Base-by-base conservation (phyloP, 30 jellyfish, hydroid and myxozoan species). In the Sanderia malayensis region DNA sequence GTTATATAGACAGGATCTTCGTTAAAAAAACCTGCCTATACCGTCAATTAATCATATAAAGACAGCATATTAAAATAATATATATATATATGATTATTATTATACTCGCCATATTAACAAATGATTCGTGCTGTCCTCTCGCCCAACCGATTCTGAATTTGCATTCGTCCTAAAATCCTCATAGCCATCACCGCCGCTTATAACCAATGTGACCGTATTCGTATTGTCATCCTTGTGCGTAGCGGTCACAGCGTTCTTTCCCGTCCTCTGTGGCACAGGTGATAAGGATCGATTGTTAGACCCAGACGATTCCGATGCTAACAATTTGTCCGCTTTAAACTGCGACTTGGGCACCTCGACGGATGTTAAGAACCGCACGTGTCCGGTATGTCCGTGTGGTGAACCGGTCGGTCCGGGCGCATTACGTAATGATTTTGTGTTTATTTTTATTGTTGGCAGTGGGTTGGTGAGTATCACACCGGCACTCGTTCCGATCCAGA, bases 321-420 rank as follows among this genome's bases (percentile, higher is more conserved):
- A 26, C 21, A 65, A 22, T 20, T 82, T 76, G 17, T 62, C 67
- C 41, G 76, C 95, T 78, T 74, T 84, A 60, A 57, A 93, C 64
- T 67, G 84, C 2, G 91, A 71, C 59, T 80, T 93, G 25, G 96
- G 95, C 47, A 93, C 99, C 55, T 93, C 99, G n/a, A 93, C 99
- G n/a, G 89, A 70, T 6, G 99, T 93, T 47, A 93, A 75, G 57
- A 93, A 93, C 44, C 99, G 94, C 41, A 93, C 99, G 57, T 93
- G 99, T 18, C 99, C 99, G 24, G 99, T 93, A 70, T 93, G 99
- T 24, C 99, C 99, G 52, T 93, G 96, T 1, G 99, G 99, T 69
- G 99, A 93, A 20, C 99, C 99, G 0, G 94, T 82, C 26, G 99
- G 99, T 3, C 95, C 95, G 13, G 95, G 95, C 44, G 89, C 85